Evolutionary conservation across 2,797 vertebrate genomes (phyloP).

Genomic region (Ctenopoma kingsleyae): DNA sequence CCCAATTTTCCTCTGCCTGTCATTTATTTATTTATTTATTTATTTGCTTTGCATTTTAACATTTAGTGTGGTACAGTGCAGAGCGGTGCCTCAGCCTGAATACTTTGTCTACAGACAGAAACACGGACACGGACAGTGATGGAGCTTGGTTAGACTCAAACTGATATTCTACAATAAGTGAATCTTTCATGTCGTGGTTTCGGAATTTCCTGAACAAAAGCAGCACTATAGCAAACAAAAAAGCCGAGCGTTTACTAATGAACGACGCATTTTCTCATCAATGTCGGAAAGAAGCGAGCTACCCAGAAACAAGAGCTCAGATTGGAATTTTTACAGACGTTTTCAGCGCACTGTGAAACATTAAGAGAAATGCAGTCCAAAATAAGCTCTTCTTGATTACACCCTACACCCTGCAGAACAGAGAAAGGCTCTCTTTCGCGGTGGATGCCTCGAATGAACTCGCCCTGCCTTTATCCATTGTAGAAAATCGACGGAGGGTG

Average conservation of each 20-base stretch:
- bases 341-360: slow-evolving; percentile 61
- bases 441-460: slow-evolving; percentile 68
- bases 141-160: slow-evolving; percentile 57
- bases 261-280: slow-evolving; percentile 47
- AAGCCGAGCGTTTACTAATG: slow-evolving; percentile 30
- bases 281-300: not conserved
- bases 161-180: slow-evolving; percentile 46
- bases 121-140: slow-evolving; percentile 43
- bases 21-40: slow-evolving; percentile 43
- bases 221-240: slow-evolving; percentile 32
- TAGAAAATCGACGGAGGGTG: slow-evolving; percentile 62
- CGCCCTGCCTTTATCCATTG: slow-evolving; percentile 73
- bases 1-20: slow-evolving; percentile 39
- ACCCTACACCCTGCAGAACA: slow-evolving; percentile 90
- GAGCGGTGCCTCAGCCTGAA: slow-evolving; percentile 49
- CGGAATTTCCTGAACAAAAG: slow-evolving; percentile 58
- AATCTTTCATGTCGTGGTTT: slow-evolving; percentile 42
- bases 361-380: slow-evolving; percentile 76
- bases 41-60: slow-evolving; percentile 49
- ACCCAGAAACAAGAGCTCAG: not conserved
- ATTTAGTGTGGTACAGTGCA: slow-evolving; percentile 66
- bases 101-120: slow-evolving; percentile 42
- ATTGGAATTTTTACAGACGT: slow-evolving; percentile 23
- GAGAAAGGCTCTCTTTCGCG: slow-evolving; percentile 63
- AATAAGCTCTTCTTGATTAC: slow-evolving; percentile 84